These are phyloP conservation scores for Sapajus apella DNA, from an alignment of 2,113 vertebrate species.

Conservation along the genomic window DNA sequence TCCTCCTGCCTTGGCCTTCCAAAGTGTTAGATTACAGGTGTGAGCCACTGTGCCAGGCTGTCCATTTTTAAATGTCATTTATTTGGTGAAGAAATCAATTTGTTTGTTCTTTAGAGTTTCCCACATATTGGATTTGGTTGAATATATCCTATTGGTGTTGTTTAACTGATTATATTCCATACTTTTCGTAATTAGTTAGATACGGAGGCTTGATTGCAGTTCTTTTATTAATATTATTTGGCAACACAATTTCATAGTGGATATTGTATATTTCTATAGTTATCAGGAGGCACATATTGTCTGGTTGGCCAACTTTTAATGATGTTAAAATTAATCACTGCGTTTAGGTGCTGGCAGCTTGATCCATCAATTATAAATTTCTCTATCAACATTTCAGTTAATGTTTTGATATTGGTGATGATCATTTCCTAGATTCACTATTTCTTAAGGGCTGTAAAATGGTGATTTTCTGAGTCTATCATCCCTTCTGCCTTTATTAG, in stretches of 20 bases:
- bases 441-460: background rate
- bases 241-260: background rate
- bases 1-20: background rate
- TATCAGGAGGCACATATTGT: background rate
- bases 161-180: background rate
- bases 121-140: background rate
- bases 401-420: background rate
- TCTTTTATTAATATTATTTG: constrained; percentile 14
- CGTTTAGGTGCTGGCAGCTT: background rate
- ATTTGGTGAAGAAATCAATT: constrained; percentile 2
- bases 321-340: background rate
- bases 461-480: background rate
- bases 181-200: constrained; percentile 1
- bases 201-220: constrained; percentile 7
- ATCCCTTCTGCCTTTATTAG: constrained; percentile 3
- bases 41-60: background rate
- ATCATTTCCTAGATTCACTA: background rate
- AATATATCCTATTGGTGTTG: background rate
- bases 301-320: background rate
- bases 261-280: background rate
- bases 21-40: background rate
- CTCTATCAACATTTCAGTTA: background rate
- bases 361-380: background rate
- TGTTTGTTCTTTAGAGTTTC: constrained; percentile 34
- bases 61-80: background rate